phyloP scores from a whole-genome alignment of 2,888 invertebrate species.

The Cheilosia pagana region DNA sequence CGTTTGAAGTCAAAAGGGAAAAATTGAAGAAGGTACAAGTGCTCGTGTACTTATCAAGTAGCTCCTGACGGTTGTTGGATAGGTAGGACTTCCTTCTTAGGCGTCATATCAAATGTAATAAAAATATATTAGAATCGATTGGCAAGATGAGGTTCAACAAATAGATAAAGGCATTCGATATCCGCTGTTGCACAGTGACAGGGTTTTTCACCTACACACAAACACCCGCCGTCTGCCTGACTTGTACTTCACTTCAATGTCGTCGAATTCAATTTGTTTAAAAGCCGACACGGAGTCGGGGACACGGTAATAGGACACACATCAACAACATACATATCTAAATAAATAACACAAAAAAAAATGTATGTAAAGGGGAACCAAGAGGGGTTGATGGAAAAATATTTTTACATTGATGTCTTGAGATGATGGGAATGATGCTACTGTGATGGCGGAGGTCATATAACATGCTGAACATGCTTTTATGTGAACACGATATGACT shows the following conservation, averaged over 20 bases:
- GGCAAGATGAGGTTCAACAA: conserved; percentile 56
- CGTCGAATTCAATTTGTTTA: conserved; percentile 73
- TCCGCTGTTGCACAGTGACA: conserved; percentile 41
- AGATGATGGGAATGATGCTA: conserved; percentile 37
- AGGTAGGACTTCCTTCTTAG: conserved; percentile 1
- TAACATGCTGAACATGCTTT: conserved; percentile 65
- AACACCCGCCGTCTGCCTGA: not conserved
- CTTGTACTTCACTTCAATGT: conserved; percentile 42
- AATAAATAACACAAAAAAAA: conserved; percentile 54
- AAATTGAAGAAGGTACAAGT: conserved; percentile 43
- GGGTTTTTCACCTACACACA: not conserved
- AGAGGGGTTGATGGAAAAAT: conserved; percentile 57
- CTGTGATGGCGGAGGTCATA: conserved; percentile 48
- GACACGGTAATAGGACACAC: conserved; percentile 59
- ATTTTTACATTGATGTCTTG: conserved; percentile 61
- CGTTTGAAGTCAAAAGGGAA: conserved; percentile 64
- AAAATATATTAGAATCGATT: conserved; percentile 74
- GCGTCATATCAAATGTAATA: conserved; percentile 69
- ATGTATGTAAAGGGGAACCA: not conserved
- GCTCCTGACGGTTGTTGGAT: not conserved
- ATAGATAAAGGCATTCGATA: conserved; percentile 63
- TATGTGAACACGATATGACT: conserved; percentile 63
- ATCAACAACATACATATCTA: conserved; percentile 30
- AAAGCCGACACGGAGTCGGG: conserved; percentile 59
- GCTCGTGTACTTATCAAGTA: conserved; percentile 54